phyloP scores from a whole-genome alignment of 1,140 invertebrate species.

The Drosophila malerkotliana region DNA sequence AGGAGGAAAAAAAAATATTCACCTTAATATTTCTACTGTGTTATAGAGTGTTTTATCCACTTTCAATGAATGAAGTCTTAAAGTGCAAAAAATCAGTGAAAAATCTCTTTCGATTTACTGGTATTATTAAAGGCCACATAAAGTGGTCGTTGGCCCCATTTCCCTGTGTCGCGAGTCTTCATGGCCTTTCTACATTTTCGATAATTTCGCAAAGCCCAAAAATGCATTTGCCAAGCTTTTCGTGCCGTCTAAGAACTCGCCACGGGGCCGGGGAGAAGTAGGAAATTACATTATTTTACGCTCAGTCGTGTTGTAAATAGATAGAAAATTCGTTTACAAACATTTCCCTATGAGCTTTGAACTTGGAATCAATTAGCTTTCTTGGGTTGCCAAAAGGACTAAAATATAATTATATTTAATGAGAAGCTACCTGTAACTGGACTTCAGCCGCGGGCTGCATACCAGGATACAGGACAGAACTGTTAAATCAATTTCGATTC shows the following conservation, averaged over 20 bases:
- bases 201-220: conserved; percentile 36
- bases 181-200: conserved; percentile 43
- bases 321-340: conserved; percentile 42
- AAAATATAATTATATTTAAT: conserved; percentile 25
- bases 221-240: conserved; percentile 45
- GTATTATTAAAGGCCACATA: too few species aligned
- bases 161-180: background rate
- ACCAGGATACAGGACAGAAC: background rate
- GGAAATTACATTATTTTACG: conserved; percentile 45
- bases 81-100: too few species aligned
- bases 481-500: conserved; percentile 16
- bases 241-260: conserved; percentile 26
- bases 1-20: too few species aligned
- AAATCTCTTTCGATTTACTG: too few species aligned
- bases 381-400: background rate
- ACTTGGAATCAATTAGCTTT: conserved; percentile 28
- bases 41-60: too few species aligned
- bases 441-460: background rate
- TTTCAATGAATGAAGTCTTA: too few species aligned
- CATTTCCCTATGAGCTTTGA: conserved; percentile 24
- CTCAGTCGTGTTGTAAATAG: conserved; percentile 46
- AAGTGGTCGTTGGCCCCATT: too few species aligned
- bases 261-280: background rate
- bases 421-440: conserved; percentile 4
- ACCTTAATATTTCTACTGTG: too few species aligned